Evolutionary conservation across 2,888 invertebrate genomes (phyloP), one percentile per base, ranked within the genome.

Genomic region (Nephrotoma appendiculata): DNA sequence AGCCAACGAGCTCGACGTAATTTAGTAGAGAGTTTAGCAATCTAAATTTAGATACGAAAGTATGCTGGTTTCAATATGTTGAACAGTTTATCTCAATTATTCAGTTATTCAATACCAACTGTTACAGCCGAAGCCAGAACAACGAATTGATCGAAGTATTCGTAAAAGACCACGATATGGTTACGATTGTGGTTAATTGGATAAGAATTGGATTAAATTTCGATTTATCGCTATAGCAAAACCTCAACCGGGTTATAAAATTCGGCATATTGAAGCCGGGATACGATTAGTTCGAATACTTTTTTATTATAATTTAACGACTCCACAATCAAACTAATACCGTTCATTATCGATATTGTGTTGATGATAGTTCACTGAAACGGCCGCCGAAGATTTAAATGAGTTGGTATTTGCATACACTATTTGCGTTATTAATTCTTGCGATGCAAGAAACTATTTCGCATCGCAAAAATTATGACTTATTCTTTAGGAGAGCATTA

Each of bases 181-280:
- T 90, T 0, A 89, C 90, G 88, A 91, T 91, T 6, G 87, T 91
- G 12, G 87, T 90, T 3, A 91, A 92, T 88, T 92, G 92, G 92
- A 91, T 95, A 19, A 93, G 94, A 88, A 95, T 97, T 86, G 97
- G 98, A 0, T 92, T 98, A 43, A 95, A 96, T 90, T 96, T 96
- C 89, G 95, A 96, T 7, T 93, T 94, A 87, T 98, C 98, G 0
- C 94, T 97, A 88, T n/a, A n/a, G 93, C 94, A 6, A 98, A 98
- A 90, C 95, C 96, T 0, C 96, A 97, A 89, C 96, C 98, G 0
- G 96, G 96, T 0, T 97, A 96, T 89, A 98, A 98, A 92, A 96
- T 98, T 71, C 94, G 99, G 0, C 99, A 99, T 90, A 95, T 99
- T 88, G 99, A 99, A 91, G 96, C 96, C 88, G 99, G 98, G 0